Evolutionary conservation across 2,888 invertebrate species (phyloP), one percentile per base, ranked within the genome.

Genomic region (Dysmachus trigonus): DNA sequence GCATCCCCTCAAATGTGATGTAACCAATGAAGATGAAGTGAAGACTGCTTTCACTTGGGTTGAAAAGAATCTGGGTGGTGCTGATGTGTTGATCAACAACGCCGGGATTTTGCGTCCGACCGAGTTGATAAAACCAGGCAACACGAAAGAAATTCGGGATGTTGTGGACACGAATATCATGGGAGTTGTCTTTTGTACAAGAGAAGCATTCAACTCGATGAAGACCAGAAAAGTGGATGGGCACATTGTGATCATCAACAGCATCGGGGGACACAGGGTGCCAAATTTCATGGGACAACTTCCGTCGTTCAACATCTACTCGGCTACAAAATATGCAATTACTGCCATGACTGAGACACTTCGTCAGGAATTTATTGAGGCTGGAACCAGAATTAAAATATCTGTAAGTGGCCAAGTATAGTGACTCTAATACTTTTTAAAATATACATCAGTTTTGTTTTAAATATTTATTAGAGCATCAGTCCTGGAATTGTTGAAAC

Each of bases 31-130:
- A 88, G 91, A 93, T 0, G 93, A 94, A 2, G 93, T 95, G 47
- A 88, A 93, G 71, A 90, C 90, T 0, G 92, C 93, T 27, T 95
- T 95, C 89, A 89, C 90, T 51, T 92, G 91, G 90, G 92, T 94
- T 73, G 92, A 93, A 3, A 88, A 91, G 27, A 90, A 92, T 1
- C 88, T 93, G 0, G 94, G 94, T 0, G 93, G 93, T 0, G 91
- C 93, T 10, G 93, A 94, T 90, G 92, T 95, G 0, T 91, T 94
- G 76, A 89, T 95, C 0, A 95, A 95, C 89, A 94, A 94, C 89
- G 95, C 94, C 0, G 91, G 91, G 3, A 88, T 91, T 0, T 1
- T 86, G 0, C 88, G 88, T 0, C 0, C 71, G 0, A 86, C 87
- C 0, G 41, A 76, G 3, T 85, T 90, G 0, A 72, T 87, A 1